Base-by-base conservation (phyloP, 2,888 invertebrate genomes). In the Miltochrista miniata region DNA sequence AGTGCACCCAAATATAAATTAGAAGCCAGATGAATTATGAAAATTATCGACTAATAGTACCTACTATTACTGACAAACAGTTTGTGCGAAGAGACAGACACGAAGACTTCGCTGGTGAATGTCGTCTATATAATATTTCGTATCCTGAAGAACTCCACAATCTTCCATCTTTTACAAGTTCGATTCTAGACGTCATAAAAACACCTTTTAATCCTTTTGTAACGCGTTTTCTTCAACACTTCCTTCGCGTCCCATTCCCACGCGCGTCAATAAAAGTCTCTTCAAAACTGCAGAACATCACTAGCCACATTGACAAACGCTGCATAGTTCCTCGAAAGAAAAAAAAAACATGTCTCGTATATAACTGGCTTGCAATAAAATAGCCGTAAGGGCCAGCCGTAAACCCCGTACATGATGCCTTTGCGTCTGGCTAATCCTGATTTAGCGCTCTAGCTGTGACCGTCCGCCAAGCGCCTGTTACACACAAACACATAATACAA, bases 381-480 rank as follows among this genome's bases (percentile, higher is more conserved):
- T 85, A 84, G 76, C 70, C 72, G 74, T 76, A 77, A 70, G 69
- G 72, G 67, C 64, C 69, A 62, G 79, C 85, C 78, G 82, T 90
- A 89, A 90, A 89, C 78, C 84, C 78, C 68, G 68, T 74, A 79
- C 76, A 81, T 78, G 81, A 83, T 83, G 87, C 83, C 79, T 75
- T 76, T 67, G 67, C 80, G 86, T 87, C 83, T 61, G 59, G 70
- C 84, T 91, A 90, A 91, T 87, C 89, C 90, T 90, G 90, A 91
- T 91, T 89, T 90, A 90, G 85, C 85, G 79, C 67, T 71, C 74
- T 76, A 70, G 77, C 76, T 74, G 79, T 72, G 74, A 74, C 76
- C 76, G 74, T 55, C 63, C 73, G 58, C 69, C 76, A 79, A 83
- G 81, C 76, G 64, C 60, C 66, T 44, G 51, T 48, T 56, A 81